Evolutionary conservation across 2,888 invertebrate genomes (phyloP).

Genomic region (Aphodius granarius): DNA sequence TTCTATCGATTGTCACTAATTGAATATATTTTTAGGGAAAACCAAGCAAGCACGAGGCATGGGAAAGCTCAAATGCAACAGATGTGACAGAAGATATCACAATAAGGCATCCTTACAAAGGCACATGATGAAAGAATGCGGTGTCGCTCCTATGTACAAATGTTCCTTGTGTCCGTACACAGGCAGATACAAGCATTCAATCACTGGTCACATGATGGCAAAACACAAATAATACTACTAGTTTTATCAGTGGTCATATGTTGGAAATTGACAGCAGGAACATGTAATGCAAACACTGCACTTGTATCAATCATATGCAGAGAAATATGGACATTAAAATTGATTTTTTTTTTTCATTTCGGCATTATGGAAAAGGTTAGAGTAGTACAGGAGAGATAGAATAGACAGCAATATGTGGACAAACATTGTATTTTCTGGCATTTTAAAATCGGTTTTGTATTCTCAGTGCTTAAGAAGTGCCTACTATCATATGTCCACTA

Average conservation of each 20-base stretch:
- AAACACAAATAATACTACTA: conserved; percentile 15
- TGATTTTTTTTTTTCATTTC: too few relatives aligned
- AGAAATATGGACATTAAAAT: too few relatives aligned
- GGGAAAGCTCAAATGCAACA: conserved; percentile 18
- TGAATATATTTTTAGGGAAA: conserved; percentile 21
- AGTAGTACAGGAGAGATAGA: too few relatives aligned
- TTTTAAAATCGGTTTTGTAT: too few relatives aligned
- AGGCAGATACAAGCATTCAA: conserved; percentile 23
- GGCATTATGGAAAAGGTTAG: too few relatives aligned
- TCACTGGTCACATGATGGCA: conserved; percentile 11
- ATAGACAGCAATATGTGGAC: too few relatives aligned
- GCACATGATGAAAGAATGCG: conserved; percentile 26
- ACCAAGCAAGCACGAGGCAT: conserved; percentile 18
- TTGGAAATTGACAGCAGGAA: background rate
- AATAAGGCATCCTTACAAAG: conserved; percentile 21
- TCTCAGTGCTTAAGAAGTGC: too few relatives aligned
- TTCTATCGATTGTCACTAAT: background rate
- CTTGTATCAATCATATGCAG: too few relatives aligned
- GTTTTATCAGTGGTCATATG: background rate
- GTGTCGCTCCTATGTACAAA: conserved; percentile 22
- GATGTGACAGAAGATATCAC: conserved; percentile 24
- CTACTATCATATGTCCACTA: too few relatives aligned
- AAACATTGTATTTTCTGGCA: too few relatives aligned
- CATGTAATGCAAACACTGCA: too few relatives aligned
- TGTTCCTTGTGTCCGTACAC: conserved; percentile 22